These are phyloP conservation scores for Mirounga angustirostris DNA, from an alignment of 2,113 vertebrate genomes.

Conservation along the genomic window DNA sequence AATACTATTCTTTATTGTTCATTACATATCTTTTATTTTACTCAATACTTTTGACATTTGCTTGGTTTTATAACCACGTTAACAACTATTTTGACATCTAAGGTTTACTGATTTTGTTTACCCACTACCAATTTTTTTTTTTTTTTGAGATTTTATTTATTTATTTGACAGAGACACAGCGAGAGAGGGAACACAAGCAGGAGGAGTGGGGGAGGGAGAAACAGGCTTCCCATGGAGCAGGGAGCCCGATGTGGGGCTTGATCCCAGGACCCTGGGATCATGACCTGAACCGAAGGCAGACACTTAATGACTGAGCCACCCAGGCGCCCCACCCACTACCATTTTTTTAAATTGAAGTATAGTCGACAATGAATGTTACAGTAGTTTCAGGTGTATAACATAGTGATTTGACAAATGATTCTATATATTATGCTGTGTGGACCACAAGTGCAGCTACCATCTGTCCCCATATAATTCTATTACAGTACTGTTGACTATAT, in stretches of 20 bases:
- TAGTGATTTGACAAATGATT: background rate
- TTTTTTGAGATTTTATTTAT: background rate
- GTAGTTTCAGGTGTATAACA: background rate
- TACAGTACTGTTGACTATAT: background rate
- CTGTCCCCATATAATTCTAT: background rate
- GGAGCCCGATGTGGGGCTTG: too few species aligned
- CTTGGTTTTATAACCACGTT: constrained; percentile 27
- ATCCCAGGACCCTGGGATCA: too few species aligned
- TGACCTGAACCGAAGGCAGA: too few species aligned
- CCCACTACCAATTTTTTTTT: too few species aligned
- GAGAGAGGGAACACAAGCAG: too few species aligned
- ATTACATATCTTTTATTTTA: background rate
- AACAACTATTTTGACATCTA: constrained; percentile 22
- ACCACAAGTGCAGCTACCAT: background rate
- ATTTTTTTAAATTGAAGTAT: background rate
- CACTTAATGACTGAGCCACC: too few species aligned
- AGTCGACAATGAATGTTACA: background rate
- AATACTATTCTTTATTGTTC: background rate
- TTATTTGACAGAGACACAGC: too few species aligned
- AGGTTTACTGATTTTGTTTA: constrained; percentile 28
- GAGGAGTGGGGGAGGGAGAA: too few species aligned
- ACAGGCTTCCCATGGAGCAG: too few species aligned
- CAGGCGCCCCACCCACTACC: background rate
- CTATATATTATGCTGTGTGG: background rate
- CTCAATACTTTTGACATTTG: background rate